These are phyloP conservation scores for Nothoprocta pentlandii DNA, from an alignment of 2,113 vertebrate species.

Conservation along the genomic window DNA sequence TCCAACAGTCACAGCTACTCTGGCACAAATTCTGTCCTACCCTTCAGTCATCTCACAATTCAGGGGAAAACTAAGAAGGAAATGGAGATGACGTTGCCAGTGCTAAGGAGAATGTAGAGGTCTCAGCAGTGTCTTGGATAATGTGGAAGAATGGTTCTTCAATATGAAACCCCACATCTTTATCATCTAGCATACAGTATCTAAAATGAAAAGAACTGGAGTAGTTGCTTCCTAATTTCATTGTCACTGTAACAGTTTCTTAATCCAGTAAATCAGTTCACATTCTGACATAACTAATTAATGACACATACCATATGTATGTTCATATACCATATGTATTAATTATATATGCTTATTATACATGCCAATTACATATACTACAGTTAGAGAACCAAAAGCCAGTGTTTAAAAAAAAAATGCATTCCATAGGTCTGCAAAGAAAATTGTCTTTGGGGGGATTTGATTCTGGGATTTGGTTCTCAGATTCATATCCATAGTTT, in stretches of 20 bases:
- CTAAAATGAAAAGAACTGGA: background rate
- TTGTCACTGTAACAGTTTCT: background rate
- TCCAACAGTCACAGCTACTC: background rate
- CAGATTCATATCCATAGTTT: background rate
- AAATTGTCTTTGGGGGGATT: background rate
- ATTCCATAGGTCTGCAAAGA: background rate
- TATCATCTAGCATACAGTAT: background rate
- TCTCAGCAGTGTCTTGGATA: background rate
- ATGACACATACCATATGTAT: background rate
- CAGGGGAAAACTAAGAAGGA: background rate
- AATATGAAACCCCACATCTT: background rate
- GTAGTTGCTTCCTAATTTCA: background rate
- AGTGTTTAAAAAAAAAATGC: rapidly evolving
- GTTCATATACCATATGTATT: no score
- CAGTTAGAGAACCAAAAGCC: background rate
- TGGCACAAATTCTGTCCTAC: background rate
- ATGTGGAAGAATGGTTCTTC: background rate
- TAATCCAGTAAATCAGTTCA: background rate
- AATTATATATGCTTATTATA: no score
- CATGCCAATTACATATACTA: background rate
- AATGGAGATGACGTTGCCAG: background rate
- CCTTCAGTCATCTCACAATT: background rate
- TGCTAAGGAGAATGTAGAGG: background rate
- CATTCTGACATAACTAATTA: background rate
- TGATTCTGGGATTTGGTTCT: background rate